A percentile compares a stretch with the other conserved stretches of the same genome.
These are phyloP conservation scores for Enteromius afrohamiltoni DNA, from an alignment of 2,797 vertebrate genomes.

Conservation along the genomic window DNA sequence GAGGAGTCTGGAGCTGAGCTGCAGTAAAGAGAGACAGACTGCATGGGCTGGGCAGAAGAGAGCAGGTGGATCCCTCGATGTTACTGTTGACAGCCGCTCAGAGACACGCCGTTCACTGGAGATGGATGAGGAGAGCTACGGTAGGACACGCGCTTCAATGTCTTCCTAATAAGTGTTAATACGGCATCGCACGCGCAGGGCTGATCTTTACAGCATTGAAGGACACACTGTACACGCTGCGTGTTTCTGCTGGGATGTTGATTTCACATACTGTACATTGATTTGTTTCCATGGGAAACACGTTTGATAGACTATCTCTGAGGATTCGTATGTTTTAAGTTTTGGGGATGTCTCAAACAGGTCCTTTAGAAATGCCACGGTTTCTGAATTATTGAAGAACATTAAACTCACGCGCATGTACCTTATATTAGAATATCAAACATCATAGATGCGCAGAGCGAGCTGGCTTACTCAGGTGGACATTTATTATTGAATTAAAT, in stretches of 20 bases:
- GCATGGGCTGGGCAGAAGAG: conserved; percentile 25
- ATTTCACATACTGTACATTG: neutral
- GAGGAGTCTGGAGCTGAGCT: neutral
- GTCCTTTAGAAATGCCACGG: neutral
- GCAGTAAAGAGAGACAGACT: neutral
- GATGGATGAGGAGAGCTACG: conserved; percentile 73
- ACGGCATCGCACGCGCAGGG: neutral
- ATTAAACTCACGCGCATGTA: neutral
- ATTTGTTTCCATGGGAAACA: neutral
- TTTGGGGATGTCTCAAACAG: conserved; percentile 3
- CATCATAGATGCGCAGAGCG: neutral
- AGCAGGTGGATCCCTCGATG: conserved; percentile 1
- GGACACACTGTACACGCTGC: neutral
- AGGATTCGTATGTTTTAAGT: neutral
- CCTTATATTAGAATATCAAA: neutral
- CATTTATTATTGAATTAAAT: neutral
- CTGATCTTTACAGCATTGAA: neutral
- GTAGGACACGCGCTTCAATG: conserved; percentile 62
- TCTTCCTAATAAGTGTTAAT: neutral
- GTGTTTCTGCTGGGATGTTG: neutral
- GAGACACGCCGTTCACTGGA: conserved; percentile 17
- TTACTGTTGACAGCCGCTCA: neutral
- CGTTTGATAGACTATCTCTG: neutral
- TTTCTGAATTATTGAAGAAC: neutral
- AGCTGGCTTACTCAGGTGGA: neutral